Conservation (phyloP, 2,797 vertebrate species). For the Poeciliopsis presidionis region DNA sequence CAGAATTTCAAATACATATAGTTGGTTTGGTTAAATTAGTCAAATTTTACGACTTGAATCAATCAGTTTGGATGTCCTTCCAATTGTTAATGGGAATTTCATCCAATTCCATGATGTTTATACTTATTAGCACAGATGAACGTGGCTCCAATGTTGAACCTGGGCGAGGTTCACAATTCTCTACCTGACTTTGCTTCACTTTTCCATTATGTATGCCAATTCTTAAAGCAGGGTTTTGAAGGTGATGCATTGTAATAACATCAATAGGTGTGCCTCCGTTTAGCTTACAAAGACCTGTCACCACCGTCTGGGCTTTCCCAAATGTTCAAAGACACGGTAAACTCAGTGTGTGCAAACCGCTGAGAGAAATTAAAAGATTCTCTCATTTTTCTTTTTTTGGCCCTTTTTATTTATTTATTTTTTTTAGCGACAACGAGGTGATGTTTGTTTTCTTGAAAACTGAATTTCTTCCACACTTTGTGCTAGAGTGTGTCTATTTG, state of each 20-base stretch:
- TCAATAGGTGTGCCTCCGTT: background rate
- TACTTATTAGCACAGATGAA: too few relatives aligned
- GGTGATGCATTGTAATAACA: background rate
- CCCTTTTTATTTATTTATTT: background rate
- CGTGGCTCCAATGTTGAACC: too few relatives aligned
- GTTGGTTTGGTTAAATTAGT: too few relatives aligned
- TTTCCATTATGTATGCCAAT: background rate
- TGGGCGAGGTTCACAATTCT: too few relatives aligned
- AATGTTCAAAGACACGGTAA: background rate
- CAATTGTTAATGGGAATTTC: background rate
- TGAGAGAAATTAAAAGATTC: background rate
- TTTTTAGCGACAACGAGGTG: too few relatives aligned
- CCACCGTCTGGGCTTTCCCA: background rate
- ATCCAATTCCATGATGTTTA: background rate
- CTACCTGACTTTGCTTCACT: background rate
- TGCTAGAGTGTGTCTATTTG: background rate
- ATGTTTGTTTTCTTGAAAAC: constrained; percentile 3
- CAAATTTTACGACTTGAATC: background rate
- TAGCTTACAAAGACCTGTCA: background rate
- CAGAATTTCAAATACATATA: background rate
- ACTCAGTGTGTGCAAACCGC: background rate
- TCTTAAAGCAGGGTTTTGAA: background rate
- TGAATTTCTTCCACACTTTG: background rate
- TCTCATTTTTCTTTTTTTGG: background rate
- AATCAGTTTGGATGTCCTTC: background rate